Evolutionary conservation across 2,113 vertebrate species (phyloP).

Genomic region (Alethe castanea): DNA sequence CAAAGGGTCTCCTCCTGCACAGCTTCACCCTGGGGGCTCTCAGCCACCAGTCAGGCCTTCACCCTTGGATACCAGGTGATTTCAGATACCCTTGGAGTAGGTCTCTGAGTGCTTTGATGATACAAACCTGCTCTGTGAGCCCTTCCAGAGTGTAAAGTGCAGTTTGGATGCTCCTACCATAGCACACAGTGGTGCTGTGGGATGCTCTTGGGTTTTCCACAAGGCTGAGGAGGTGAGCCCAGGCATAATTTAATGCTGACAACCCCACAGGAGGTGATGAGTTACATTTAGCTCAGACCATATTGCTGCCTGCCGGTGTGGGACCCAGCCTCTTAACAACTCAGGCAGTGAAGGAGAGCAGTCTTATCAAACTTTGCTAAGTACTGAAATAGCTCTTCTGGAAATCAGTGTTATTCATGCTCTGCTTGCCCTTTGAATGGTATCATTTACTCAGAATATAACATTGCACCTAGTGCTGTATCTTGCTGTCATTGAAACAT

Average conservation of each 20-base stretch:
- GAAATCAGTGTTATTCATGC: constrained; percentile 44
- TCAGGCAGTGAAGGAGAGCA: neutral
- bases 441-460: constrained; percentile 55
- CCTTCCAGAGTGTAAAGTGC: neutral
- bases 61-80: neutral
- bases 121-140: neutral
- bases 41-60: neutral
- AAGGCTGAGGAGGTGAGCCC: neutral
- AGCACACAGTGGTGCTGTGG: neutral
- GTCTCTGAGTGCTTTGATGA: neutral
- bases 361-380: constrained; percentile 10
- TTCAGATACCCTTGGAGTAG: neutral
- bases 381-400: constrained; percentile 35
- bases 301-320: neutral
- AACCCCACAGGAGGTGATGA: neutral
- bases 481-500: constrained; percentile 51
- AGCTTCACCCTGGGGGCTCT: neutral
- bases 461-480: constrained; percentile 20
- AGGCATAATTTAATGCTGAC: neutral
- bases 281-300: neutral
- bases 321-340: neutral
- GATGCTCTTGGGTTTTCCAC: neutral
- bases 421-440: constrained; percentile 38
- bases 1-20: neutral
- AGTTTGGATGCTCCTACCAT: neutral